phyloP scores from a whole-genome alignment of 2,113 vertebrate genomes.

The Oreochromis niloticus region DNA sequence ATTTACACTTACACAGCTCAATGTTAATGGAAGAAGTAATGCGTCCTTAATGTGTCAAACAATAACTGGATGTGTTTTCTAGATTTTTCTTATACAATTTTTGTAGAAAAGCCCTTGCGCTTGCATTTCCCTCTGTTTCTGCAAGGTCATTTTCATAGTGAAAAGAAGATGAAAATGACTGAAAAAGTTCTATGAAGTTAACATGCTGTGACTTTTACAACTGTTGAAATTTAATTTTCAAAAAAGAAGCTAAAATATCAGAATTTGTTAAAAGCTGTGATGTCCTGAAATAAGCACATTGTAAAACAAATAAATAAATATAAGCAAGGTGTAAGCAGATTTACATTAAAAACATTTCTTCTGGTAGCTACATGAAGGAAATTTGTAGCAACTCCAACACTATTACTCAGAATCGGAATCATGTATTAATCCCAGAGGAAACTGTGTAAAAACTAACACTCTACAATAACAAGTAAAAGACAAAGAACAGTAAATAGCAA shows the following conservation, averaged over 20 bases:
- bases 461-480: not conserved
- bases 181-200: not conserved
- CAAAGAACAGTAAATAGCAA: not conserved
- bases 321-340: not conserved
- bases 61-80: not conserved
- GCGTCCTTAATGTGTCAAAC: not conserved
- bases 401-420: not conserved
- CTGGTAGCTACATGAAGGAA: not conserved
- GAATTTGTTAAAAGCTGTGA: not conserved
- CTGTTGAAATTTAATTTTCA: not conserved
- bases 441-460: not conserved
- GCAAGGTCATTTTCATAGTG: not conserved
- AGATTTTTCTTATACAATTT: rapidly evolving
- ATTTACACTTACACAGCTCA: not conserved
- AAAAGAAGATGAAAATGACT: not conserved
- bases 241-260: not conserved
- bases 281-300: not conserved
- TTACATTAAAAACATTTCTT: not conserved
- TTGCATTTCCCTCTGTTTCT: not conserved
- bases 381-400: not conserved
- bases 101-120: rapidly evolving
- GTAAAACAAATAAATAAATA: rapidly evolving
- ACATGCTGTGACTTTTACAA: not conserved
- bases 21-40: not conserved
- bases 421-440: not conserved